Conservation (phyloP, 2,888 invertebrate genomes). For the Panzeria rudis region DNA sequence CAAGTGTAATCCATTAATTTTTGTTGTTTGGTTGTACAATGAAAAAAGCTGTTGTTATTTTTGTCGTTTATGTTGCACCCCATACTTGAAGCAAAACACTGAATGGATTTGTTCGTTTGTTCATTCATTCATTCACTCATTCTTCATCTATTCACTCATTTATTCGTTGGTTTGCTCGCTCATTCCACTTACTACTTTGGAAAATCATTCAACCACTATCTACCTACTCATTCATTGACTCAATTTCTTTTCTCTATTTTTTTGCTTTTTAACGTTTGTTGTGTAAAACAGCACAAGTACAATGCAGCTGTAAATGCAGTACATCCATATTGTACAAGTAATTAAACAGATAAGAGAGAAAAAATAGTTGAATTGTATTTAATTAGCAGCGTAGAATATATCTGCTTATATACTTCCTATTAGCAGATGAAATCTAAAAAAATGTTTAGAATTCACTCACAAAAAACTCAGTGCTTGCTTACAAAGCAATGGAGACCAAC, state of each 20-base stretch:
- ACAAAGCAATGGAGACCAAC: too few relatives aligned
- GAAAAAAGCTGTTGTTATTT: conserved; percentile 20
- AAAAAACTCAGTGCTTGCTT: too few relatives aligned
- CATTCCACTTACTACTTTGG: conserved; percentile 30
- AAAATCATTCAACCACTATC: conserved; percentile 40
- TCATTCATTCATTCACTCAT: conserved; percentile 32
- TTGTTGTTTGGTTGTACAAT: conserved; percentile 67
- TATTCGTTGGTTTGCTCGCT: neutral
- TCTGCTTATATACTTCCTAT: too few relatives aligned
- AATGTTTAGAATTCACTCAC: too few relatives aligned
- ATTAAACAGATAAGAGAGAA: conserved; percentile 17
- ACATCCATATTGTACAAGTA: conserved; percentile 41
- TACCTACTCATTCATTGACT: conserved; percentile 42
- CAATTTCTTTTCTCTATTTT: conserved; percentile 8
- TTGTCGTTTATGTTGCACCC: conserved; percentile 3
- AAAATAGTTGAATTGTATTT: neutral
- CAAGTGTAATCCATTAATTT: conserved; percentile 72
- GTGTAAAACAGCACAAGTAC: conserved; percentile 40
- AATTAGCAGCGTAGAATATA: neutral
- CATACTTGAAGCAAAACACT: conserved; percentile 14
- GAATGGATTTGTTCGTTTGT: conserved; percentile 4
- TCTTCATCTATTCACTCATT: conserved; percentile 17
- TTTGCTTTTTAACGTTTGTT: conserved; percentile 47
- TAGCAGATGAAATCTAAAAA: too few relatives aligned
- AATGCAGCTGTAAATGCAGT: conserved; percentile 53